Percentiles rank a stretch among this genome's conserved stretches.
Evolutionary conservation across 2,888 invertebrate genomes (phyloP).

Genomic region (Napeogenes inachia): DNA sequence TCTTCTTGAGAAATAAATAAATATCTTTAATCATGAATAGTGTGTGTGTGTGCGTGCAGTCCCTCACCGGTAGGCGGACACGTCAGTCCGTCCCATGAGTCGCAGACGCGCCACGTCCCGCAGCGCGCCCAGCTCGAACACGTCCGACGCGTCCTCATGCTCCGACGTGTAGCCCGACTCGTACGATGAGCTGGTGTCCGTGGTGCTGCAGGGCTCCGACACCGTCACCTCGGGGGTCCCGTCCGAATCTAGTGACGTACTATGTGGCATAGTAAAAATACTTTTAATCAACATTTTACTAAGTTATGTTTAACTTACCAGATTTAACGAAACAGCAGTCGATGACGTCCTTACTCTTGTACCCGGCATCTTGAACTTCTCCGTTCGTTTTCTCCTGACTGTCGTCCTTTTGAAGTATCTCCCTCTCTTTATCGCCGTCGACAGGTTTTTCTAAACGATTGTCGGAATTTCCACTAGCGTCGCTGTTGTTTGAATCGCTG

Average conservation of each 20-base stretch:
- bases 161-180: constrained; percentile 49
- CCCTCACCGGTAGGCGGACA: constrained; percentile 68
- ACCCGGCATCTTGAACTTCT: constrained; percentile 4
- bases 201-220: constrained; percentile 39
- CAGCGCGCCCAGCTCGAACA: constrained; percentile 73
- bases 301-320: constrained; percentile 13
- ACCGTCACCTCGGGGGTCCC: constrained; percentile 45
- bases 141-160: constrained; percentile 42
- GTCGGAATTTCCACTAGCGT: constrained; percentile 47
- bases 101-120: constrained; percentile 67
- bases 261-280: constrained; percentile 1
- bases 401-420: too few relatives aligned
- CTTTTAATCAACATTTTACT: neutral
- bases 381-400: constrained; percentile 7
- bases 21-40: too few relatives aligned
- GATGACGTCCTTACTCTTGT: constrained; percentile 18
- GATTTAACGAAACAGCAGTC: constrained; percentile 21
- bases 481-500: constrained; percentile 56
- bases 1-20: too few relatives aligned
- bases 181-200: constrained; percentile 41
- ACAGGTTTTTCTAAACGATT: constrained; percentile 10
- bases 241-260: constrained; percentile 23
- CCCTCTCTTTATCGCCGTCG: constrained; percentile 1
- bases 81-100: constrained; percentile 60
- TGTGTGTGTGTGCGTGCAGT: neutral